Percentiles rank a stretch among this genome's conserved stretches.
Conservation (phyloP, 2,888 invertebrate genomes). For the Silvanus unidentatus region DNA sequence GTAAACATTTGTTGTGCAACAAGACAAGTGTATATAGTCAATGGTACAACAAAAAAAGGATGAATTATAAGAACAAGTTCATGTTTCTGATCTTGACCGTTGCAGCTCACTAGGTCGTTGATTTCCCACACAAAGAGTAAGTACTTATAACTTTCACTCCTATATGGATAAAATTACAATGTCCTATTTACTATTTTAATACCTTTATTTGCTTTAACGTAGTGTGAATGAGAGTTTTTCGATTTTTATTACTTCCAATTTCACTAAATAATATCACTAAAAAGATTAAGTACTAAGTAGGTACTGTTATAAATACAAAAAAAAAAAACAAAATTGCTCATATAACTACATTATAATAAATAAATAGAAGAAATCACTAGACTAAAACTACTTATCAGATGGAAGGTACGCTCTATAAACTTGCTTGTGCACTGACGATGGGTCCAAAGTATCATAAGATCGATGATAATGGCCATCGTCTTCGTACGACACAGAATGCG, state of each 20-base stretch:
- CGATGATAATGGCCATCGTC: slow-evolving; percentile 25
- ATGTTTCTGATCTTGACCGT: slow-evolving; percentile 25
- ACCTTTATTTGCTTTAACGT: too few species aligned
- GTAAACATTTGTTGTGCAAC: slow-evolving; percentile 2
- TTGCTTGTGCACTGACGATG: neutral
- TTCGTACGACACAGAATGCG: slow-evolving; percentile 54
- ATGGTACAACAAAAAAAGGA: neutral
- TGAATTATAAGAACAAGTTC: slow-evolving; percentile 10
- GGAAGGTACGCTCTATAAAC: slow-evolving; percentile 5
- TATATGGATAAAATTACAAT: slow-evolving; percentile 1
- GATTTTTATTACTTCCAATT: too few species aligned
- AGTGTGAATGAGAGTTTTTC: too few species aligned
- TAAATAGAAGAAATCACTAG: too few species aligned
- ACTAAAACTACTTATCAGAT: too few species aligned
- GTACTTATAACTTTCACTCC: slow-evolving; percentile 28
- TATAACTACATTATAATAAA: too few species aligned
- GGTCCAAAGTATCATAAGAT: slow-evolving; percentile 5
- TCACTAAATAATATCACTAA: too few species aligned
- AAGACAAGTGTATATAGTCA: neutral
- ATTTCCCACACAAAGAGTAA: slow-evolving; percentile 21
- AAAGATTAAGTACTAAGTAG: too few species aligned
- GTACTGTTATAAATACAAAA: too few species aligned
- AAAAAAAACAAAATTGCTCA: too few species aligned
- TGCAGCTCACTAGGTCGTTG: slow-evolving; percentile 25
- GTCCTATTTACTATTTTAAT: too few species aligned